Evolutionary conservation across 2,888 invertebrate species (phyloP).

Genomic region (Congeria kusceri): DNA sequence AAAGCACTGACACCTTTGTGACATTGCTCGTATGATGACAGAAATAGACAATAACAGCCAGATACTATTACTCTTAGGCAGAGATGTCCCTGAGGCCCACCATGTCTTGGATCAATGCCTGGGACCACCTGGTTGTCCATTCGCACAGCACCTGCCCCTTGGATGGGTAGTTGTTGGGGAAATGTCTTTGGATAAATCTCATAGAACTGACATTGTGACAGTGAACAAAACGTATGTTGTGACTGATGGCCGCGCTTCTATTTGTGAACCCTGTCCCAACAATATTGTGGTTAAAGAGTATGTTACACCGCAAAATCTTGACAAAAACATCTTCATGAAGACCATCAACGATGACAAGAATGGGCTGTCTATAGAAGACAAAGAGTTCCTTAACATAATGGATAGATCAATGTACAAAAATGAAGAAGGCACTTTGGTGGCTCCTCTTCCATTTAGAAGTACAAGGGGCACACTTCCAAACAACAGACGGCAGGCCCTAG

Average conservation of each 20-base stretch:
- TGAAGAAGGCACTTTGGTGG: too few species aligned
- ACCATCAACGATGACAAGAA: neutral
- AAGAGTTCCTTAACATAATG: too few species aligned
- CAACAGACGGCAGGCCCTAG: conserved; percentile 23
- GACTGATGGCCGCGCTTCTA: conserved; percentile 9
- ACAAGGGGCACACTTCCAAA: neutral
- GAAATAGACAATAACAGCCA: too few species aligned
- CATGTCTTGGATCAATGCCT: conserved; percentile 36
- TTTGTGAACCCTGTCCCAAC: neutral
- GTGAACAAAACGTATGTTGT: conserved; percentile 30
- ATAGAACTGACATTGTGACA: conserved; percentile 28
- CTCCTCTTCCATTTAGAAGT: too few species aligned
- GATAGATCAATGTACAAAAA: too few species aligned
- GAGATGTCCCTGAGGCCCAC: conserved; percentile 37
- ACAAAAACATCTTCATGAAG: too few species aligned
- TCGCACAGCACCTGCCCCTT: conserved; percentile 34
- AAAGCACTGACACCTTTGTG: too few species aligned
- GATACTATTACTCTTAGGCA: too few species aligned
- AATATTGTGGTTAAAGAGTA: too few species aligned
- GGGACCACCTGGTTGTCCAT: conserved; percentile 36
- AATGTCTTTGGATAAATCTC: conserved; percentile 29
- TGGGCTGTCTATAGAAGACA: too few species aligned
- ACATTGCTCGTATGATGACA: too few species aligned
- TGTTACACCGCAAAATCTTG: too few species aligned
- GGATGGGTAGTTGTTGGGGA: conserved; percentile 47